phyloP scores from a whole-genome alignment of 64 coral and sea anemone genomes.

The Platygyra sinensis region DNA sequence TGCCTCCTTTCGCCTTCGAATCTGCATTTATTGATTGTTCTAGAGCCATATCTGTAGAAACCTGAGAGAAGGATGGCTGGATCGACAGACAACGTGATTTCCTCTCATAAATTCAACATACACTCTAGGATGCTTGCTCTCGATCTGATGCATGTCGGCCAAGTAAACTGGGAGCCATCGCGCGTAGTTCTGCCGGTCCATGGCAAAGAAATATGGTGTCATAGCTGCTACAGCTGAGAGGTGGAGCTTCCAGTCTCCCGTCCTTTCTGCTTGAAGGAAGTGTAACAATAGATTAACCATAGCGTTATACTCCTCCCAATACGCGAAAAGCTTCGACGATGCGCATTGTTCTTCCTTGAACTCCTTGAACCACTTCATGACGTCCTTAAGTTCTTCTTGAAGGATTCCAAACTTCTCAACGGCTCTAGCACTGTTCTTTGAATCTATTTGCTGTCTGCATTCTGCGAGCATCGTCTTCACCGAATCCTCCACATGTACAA shows the following conservation, averaged over 20 bases:
- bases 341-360: not conserved
- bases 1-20: slow-evolving; percentile 56
- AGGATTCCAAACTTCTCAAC: not conserved
- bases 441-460: not conserved
- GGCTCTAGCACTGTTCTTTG: not conserved
- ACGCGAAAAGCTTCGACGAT: slow-evolving; percentile 33
- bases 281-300: slow-evolving; percentile 37
- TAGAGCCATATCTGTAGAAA: slow-evolving; percentile 61
- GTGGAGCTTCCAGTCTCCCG: slow-evolving; percentile 42
- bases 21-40: slow-evolving; percentile 56
- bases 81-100: slow-evolving; percentile 49
- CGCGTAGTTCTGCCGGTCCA: slow-evolving; percentile 45
- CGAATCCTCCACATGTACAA: not conserved
- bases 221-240: slow-evolving; percentile 25
- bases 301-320: slow-evolving; percentile 31
- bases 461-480: slow-evolving; percentile 1
- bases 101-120: slow-evolving; percentile 34
- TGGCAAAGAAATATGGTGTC: slow-evolving; percentile 48
- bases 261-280: slow-evolving; percentile 57
- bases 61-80: slow-evolving; percentile 36
- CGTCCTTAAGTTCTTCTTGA: not conserved
- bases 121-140: slow-evolving; percentile 33
- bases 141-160: slow-evolving; percentile 34
- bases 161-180: slow-evolving; percentile 65
- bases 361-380: not conserved